A percentile compares a stretch with the other conserved stretches of the same genome.
Evolutionary conservation across 2,113 vertebrate genomes (phyloP).

Genomic region (Ammodytes dubius): DNA sequence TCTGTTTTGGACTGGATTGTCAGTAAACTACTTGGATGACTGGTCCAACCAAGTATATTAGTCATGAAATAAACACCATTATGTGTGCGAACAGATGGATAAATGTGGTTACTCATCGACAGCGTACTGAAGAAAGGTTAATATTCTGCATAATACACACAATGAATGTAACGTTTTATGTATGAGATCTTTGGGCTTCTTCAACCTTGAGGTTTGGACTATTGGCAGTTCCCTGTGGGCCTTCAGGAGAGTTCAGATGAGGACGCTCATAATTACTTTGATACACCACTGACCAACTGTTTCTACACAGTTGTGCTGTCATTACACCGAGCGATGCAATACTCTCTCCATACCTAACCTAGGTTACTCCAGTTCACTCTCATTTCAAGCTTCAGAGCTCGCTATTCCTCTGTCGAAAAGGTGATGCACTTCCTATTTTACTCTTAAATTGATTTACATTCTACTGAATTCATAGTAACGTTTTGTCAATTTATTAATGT

Average conservation of each 20-base stretch:
- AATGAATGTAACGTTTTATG: not conserved
- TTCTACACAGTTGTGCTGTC: slow-evolving; percentile 47
- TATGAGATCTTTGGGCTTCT: not conserved
- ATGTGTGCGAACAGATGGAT: not conserved
- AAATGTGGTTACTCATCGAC: not conserved
- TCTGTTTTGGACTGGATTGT: slow-evolving; percentile 2
- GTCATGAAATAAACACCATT: slow-evolving; percentile 24
- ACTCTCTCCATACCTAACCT: not conserved
- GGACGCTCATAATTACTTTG: slow-evolving; percentile 12
- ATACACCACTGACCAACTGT: slow-evolving; percentile 51
- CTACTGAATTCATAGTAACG: not conserved
- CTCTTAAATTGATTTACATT: slow-evolving; percentile 11
- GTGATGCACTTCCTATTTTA: not conserved
- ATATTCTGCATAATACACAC: not conserved
- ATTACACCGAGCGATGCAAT: slow-evolving; percentile 19
- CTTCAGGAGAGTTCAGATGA: slow-evolving; percentile 36
- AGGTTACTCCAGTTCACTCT: slow-evolving; percentile 31
- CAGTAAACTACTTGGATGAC: slow-evolving; percentile 14
- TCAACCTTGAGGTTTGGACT: slow-evolving; percentile 38
- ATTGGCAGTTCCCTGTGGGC: slow-evolving; percentile 17
- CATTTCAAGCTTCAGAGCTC: slow-evolving; percentile 45
- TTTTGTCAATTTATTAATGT: not conserved
- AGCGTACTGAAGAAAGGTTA: not conserved
- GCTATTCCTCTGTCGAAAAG: not conserved
- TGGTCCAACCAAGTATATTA: slow-evolving; percentile 3